A percentile compares a stretch with the other conserved stretches of the same genome.
These are phyloP conservation scores for Rhyacophila evoluta DNA, from an alignment of 2,888 invertebrate genomes.

Conservation along the genomic window DNA sequence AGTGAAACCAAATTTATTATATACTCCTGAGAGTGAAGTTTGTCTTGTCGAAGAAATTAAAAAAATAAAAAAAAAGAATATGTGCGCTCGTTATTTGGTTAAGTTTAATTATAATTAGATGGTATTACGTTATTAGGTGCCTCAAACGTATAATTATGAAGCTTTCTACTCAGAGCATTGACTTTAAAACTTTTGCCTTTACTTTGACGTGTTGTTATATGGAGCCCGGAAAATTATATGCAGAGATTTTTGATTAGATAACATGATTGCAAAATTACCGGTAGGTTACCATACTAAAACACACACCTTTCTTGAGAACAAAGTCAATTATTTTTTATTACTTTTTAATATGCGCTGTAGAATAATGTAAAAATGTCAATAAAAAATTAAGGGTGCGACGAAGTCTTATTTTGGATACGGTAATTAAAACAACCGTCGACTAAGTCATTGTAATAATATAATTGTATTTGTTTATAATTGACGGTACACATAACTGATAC, in stretches of 20 bases:
- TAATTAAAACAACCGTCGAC: too few species aligned
- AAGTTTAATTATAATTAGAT: background rate
- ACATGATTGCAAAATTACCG: background rate
- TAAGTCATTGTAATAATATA: too few species aligned
- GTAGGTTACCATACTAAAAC: background rate
- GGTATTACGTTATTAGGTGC: background rate
- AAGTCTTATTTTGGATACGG: too few species aligned
- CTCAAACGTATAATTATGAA: background rate
- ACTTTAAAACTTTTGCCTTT: background rate
- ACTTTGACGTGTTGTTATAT: background rate
- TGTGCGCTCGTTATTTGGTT: conserved; percentile 4
- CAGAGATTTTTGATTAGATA: conserved; percentile 3
- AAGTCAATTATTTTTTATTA: background rate
- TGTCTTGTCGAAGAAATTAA: too few species aligned
- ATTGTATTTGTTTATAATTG: too few species aligned
- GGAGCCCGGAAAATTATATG: background rate
- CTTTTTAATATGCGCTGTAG: background rate
- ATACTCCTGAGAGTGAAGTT: too few species aligned
- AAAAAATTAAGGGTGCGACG: too few species aligned
- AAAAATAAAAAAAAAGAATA: background rate
- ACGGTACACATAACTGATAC: too few species aligned
- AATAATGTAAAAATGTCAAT: too few species aligned
- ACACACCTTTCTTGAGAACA: too few species aligned
- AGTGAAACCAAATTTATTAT: too few species aligned
- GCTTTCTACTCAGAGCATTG: conserved; percentile 5